Evolutionary conservation across 2,797 vertebrate genomes (phyloP).

Genomic region (Gobionotothen gibberifrons): DNA sequence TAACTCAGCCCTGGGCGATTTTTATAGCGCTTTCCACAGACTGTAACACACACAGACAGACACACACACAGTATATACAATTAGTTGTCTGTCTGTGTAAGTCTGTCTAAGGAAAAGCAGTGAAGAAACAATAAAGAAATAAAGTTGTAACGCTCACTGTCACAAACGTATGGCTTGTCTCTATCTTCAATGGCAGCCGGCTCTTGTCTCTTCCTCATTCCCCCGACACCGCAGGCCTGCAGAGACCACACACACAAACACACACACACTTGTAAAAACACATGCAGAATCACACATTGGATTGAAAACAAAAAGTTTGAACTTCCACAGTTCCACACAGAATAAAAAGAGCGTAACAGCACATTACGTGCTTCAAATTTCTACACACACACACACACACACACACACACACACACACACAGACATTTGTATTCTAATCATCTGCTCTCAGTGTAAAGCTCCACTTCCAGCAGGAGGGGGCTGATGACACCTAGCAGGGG

Average conservation of each 20-base stretch:
- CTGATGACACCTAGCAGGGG: conserved; percentile 84
- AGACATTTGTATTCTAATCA: conserved; percentile 75
- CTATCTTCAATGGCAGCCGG: conserved; percentile 90
- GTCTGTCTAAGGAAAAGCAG: not conserved
- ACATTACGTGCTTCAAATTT: conserved; percentile 39
- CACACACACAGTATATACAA: conserved; percentile 7
- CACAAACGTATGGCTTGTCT: conserved; percentile 97
- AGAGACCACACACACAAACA: conserved; percentile 34
- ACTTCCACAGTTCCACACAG: conserved; percentile 26
- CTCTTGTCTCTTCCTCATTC: conserved; percentile 93
- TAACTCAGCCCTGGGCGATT: conserved; percentile 96
- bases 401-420: conserved; percentile 23
- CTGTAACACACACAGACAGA: conserved; percentile 66
- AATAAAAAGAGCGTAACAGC: conserved; percentile 32
- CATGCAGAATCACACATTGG: conserved; percentile 13
- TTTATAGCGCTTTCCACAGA: conserved; percentile 93
- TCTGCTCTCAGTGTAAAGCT: conserved; percentile 76
- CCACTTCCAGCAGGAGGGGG: conserved; percentile 78
- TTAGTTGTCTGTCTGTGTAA: not conserved
- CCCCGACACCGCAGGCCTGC: conserved; percentile 92
- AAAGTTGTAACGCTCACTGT: conserved; percentile 87
- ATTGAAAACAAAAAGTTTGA: conserved; percentile 48
- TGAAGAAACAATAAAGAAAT: not conserved
- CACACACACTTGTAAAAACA: conserved; percentile 28
- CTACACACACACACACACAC: conserved; percentile 17